Conservation (phyloP, 2,113 vertebrate species). For the Petroica traversi region DNA sequence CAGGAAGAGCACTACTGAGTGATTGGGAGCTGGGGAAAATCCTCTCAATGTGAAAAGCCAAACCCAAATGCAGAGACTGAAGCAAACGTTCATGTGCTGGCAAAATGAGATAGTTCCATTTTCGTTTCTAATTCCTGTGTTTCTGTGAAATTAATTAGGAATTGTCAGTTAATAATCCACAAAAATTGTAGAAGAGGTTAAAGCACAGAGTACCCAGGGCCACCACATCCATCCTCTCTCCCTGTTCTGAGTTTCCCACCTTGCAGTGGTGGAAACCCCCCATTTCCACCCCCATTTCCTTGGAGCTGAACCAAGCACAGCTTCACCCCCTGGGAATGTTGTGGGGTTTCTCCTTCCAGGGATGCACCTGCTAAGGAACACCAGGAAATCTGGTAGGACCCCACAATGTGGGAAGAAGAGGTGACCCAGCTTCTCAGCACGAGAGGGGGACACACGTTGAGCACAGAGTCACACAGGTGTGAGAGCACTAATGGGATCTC, state of each 20-base stretch:
- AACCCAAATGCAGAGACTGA: not conserved
- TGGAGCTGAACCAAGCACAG: not conserved
- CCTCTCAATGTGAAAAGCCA: not conserved
- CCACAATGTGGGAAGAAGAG: not conserved
- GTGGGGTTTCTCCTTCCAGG: not conserved
- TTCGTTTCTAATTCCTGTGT: not conserved
- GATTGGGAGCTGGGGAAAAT: not conserved
- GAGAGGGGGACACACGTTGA: not conserved
- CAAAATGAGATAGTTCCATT: not conserved
- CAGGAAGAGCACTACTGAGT: not conserved
- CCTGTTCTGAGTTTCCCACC: not conserved
- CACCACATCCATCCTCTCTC: not conserved
- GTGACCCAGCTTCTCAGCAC: not conserved
- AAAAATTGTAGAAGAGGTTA: not conserved
- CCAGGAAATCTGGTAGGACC: not conserved
- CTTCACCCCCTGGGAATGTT: rapidly evolving
- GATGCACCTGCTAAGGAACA: not conserved
- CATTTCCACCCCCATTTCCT: not conserved
- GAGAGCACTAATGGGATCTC: not conserved
- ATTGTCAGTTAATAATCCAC: not conserved
- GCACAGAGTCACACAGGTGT: not conserved
- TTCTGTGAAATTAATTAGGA: not conserved
- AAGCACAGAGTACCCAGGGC: not conserved
- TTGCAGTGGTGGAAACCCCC: not conserved
- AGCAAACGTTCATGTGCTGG: not conserved